Evolutionary conservation across 2,888 invertebrate species (phyloP), one percentile per base, ranked within the genome.

Genomic region (Phyto melanocephala): DNA sequence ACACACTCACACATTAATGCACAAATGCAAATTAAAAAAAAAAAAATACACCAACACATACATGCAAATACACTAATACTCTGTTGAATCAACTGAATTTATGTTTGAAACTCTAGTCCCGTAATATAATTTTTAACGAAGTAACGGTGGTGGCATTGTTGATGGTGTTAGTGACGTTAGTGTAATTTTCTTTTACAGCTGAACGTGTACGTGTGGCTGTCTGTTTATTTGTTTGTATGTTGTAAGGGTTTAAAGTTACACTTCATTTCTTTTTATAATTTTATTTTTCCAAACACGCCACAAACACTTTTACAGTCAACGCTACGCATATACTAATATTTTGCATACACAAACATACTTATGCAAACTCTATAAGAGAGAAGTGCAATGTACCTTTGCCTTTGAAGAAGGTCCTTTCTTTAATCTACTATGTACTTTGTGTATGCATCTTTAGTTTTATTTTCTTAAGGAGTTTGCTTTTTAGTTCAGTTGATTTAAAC

Each of bases 351-450:
- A 60, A 28, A 40, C 17, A 24, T 6, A 76, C 40, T 6, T 11
- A 5, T 28, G 6, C 28, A 40, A 10, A 58, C 37, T 28, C 40
- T 2, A 8, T 60, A 2, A 11, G 7, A 52, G 13, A 54, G 28
- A 80, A 80, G 79, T 60, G 79, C 79, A 80, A 80, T 67, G 79
- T 37, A 80, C 79, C 72, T 80, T 80, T 80, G 79, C 22, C 79
- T 80, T 80, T 80, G 67, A 62, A 67, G 67, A 80, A 80, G 79
- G 79, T 74, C 79, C 50, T 80, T 80, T 67, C 47, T 17, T 58
- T 70, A 47, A 35, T 63, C 15, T 28, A 22, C 28, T 33, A 28
- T 28, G 28, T 28, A 13, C 17, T 67, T 17, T 50, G 42, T 22
- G 33, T 4, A 17, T 63, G 54, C 70, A 70, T 17, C 28, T 56